Conservation (phyloP, 2,888 invertebrate species). For the Mythimna ferrago region DNA sequence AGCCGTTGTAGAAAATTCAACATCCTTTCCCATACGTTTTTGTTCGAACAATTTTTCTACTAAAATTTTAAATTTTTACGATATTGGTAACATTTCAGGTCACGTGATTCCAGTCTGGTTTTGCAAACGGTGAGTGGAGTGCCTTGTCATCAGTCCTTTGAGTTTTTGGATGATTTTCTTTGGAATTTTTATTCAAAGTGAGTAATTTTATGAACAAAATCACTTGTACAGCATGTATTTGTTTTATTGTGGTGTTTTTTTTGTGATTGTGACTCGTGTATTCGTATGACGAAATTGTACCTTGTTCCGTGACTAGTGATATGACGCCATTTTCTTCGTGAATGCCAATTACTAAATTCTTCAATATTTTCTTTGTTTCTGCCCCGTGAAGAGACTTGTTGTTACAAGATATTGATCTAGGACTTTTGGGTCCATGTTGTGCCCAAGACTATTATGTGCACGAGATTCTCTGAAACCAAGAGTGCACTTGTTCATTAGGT, state of each 20-base stretch:
- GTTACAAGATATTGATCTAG: constrained; percentile 57
- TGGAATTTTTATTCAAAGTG: constrained; percentile 90
- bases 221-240: constrained; percentile 77
- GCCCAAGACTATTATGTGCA: constrained; percentile 61
- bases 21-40: too few species aligned
- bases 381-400: constrained; percentile 55
- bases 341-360: constrained; percentile 90
- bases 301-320: constrained; percentile 90
- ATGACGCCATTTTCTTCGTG: constrained; percentile 91
- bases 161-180: constrained; percentile 91
- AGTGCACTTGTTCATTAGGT: constrained; percentile 68
- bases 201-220: constrained; percentile 85
- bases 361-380: constrained; percentile 85
- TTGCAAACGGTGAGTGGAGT: constrained; percentile 91
- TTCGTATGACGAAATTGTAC: constrained; percentile 88
- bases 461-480: constrained; percentile 60
- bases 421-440: constrained; percentile 64
- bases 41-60: constrained; percentile 43
- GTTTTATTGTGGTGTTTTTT: constrained; percentile 77
- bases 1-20: too few species aligned
- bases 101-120: constrained; percentile 86
- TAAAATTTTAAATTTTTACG: constrained; percentile 15
- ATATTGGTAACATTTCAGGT: constrained; percentile 71
- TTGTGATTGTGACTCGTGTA: constrained; percentile 82
- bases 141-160: constrained; percentile 90